Evolutionary conservation across 1,140 invertebrate species (phyloP), one percentile per base, ranked within the genome.

Genomic region (Aricia agestis): DNA sequence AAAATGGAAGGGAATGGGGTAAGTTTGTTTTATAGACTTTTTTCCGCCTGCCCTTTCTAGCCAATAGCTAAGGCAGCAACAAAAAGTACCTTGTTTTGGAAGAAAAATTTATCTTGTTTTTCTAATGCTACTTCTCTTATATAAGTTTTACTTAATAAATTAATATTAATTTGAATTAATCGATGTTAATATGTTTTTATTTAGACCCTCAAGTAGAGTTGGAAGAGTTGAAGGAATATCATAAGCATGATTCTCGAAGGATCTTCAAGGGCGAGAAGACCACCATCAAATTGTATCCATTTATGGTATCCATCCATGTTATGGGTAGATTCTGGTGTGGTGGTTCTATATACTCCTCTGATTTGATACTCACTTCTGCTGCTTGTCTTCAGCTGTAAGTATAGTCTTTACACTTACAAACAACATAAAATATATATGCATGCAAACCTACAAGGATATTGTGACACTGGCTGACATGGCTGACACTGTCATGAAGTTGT

Each of bases 291-390:
- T 78, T 84, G 66, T 89, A 85, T 32, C 87, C 89, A 0, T 91
- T 89, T 71, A 87, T 91, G 84, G 87, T 82, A 0, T 91, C 89
- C 0, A 71, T 91, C 1, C 86, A 89, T 32, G 75, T 91, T 5
- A 82, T 87, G 82, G 86, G 86, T 0, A 76, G 84, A 15, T 91
- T 91, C 68, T 89, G 86, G 87, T 91, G 89, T 36, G 89, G 89
- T 6, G 89, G 86, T 0, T 79, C 75, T 0, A 72, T 91, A 6
- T 85, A 87, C 42, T 85, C 82, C 79, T 74, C 80, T 9, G 89
- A 91, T 45, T 61, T 91, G 13, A 78, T 86, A 9, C 69, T 91
- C 2, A 91, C 89, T 7, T 88, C 89, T 0, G 86, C 87, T 11
- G 80, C 89, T 36, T 91, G 89, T 67, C 73, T 91, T 65, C 89